These are phyloP conservation scores for Triops cancriformis DNA, from an alignment of 1,140 invertebrate species.

Conservation along the genomic window DNA sequence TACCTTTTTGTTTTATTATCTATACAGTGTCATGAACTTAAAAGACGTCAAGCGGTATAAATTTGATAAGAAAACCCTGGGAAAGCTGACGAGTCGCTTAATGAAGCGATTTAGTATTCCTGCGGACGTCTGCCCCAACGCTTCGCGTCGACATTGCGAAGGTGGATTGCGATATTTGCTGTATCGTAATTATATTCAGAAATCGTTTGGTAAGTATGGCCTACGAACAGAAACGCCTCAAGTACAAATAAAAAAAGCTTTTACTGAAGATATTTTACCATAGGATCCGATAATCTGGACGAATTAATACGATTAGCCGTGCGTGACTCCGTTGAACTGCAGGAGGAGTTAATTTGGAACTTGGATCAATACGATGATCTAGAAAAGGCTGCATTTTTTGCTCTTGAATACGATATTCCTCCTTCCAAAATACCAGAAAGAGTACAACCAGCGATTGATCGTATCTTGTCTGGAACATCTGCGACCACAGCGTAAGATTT, in stretches of 20 bases:
- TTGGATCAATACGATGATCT: constrained; percentile 45
- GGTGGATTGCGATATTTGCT: constrained; percentile 57
- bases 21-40: neutral
- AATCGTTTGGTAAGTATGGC: constrained; percentile 44
- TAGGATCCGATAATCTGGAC: constrained; percentile 51
- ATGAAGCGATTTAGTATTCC: constrained; percentile 53
- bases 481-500: neutral
- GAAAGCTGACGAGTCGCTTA: constrained; percentile 52
- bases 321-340: constrained; percentile 44
- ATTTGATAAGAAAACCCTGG: constrained; percentile 44
- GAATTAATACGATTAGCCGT: constrained; percentile 59
- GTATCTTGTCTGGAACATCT: neutral
- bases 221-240: constrained; percentile 26
- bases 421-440: constrained; percentile 46
- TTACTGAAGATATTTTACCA: constrained; percentile 18
- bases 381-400: constrained; percentile 54
- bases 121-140: constrained; percentile 50
- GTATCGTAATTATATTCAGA: constrained; percentile 52
- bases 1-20: no score
- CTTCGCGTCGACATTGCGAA: constrained; percentile 51
- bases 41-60: neutral
- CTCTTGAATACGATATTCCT: constrained; percentile 49
- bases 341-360: constrained; percentile 46
- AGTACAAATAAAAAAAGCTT: neutral
- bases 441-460: constrained; percentile 37